Evolutionary conservation across 1,140 invertebrate genomes (phyloP), one percentile per base, ranked within the genome.

Genomic region (Heliothis virescens): DNA sequence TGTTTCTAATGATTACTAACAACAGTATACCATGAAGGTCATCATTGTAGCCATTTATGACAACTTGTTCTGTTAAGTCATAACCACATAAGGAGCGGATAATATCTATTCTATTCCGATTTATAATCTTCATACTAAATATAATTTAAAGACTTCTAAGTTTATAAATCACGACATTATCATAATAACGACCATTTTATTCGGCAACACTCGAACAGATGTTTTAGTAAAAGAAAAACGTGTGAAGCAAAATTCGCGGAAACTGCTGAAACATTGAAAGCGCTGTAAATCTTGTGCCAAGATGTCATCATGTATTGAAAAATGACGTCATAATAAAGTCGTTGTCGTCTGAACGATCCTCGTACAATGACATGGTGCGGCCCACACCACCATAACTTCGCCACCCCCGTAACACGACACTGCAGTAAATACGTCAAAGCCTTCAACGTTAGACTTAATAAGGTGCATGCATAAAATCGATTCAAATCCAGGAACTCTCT

Each of bases 401-500:
- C 72, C 72, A 75, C 72, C 72, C 72, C 72, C 72, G 41, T 76
- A 74, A 34, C 16, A 62, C 59, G 16, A 53, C 60, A 76, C 59
- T 53, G 60, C 60, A 21, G 74, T 76, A 76, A 76, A 76, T 76
- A 76, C 74, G 48, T 76, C 74, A 76, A 76, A 73, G 21, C 55
- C 34, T 74, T 65, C 60, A 76, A 76, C 74, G 48, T 52, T 53
- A 65, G 74, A 76, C 60, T 76, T 76, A 76, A 76, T 65, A 76
- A 76, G 48, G 47, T 65, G 60, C 48, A 29, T 76, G 74, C 47
- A 53, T 76, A 63, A 75, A 71, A 75, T 52, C 57, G 57, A 75
- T 72, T 41, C 52, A 55, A 41, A 72, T 72, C 7, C 11, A 41
- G 5, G 34, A 12, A 1, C 29, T 65, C 16, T 65, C 10, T 9